These are phyloP conservation scores for Anthoscopus minutus DNA, from an alignment of 2,113 vertebrate genomes.

Conservation along the genomic window DNA sequence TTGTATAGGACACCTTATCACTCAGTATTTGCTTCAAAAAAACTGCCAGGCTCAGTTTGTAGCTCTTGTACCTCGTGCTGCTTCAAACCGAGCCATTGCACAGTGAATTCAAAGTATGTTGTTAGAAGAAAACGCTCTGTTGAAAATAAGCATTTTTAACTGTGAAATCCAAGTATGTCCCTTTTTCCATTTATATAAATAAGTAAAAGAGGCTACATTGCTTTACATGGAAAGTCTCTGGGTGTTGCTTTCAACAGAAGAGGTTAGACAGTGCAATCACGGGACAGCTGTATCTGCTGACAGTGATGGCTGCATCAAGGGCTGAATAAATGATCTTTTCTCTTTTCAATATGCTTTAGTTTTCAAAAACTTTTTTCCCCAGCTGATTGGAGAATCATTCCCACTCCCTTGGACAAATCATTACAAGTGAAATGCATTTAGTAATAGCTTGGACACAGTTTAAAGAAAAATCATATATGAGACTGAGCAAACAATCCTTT, in stretches of 20 bases:
- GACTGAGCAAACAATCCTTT: conserved; percentile 9
- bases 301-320: neutral
- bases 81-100: neutral
- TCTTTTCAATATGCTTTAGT: neutral
- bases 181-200: neutral
- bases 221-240: neutral
- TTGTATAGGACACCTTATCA: neutral
- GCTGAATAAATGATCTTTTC: neutral
- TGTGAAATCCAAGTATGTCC: neutral
- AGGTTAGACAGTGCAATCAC: neutral
- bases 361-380: neutral
- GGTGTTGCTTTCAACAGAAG: neutral
- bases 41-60: neutral
- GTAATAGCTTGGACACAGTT: conserved; percentile 18
- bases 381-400: neutral
- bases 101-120: neutral
- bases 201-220: neutral
- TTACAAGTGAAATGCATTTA: conserved; percentile 7
- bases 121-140: neutral
- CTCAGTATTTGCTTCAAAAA: neutral
- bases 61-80: neutral
- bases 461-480: conserved; percentile 25
- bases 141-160: neutral
- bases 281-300: neutral
- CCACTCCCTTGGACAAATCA: neutral